These are phyloP conservation scores for Morus bassanus DNA, from an alignment of 2,797 vertebrate species.

Conservation along the genomic window DNA sequence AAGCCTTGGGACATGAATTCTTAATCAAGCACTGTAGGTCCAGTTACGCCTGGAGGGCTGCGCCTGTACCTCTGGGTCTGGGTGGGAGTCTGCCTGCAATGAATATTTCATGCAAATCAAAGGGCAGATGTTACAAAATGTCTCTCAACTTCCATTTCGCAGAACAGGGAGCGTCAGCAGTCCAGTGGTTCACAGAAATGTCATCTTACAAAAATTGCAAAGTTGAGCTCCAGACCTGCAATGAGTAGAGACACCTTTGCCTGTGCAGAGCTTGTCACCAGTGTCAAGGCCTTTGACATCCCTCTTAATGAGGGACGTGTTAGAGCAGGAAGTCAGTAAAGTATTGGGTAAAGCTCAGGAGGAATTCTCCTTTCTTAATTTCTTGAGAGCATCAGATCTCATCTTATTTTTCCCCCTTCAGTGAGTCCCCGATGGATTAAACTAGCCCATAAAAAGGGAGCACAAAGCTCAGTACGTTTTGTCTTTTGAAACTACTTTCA, in stretches of 20 bases:
- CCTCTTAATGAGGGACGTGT: neutral
- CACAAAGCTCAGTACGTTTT: neutral
- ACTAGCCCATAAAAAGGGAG: neutral
- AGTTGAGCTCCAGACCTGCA: neutral
- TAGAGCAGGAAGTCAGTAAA: neutral
- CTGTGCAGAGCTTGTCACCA: accelerated
- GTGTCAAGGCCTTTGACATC: neutral
- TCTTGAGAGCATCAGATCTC: neutral
- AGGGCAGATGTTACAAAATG: neutral
- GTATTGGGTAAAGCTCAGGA: neutral
- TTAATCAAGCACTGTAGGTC: neutral
- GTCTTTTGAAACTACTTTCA: neutral
- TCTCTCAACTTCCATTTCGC: neutral
- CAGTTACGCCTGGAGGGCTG: neutral
- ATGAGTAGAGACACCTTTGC: neutral
- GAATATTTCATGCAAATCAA: neutral
- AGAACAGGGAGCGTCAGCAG: neutral
- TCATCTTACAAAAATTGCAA: neutral
- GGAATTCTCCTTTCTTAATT: neutral
- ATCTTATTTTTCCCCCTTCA: neutral
- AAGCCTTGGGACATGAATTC: neutral
- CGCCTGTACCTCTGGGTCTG: neutral
- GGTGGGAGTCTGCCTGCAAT: neutral
- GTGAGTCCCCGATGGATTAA: neutral
- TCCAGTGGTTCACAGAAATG: neutral